Evolutionary conservation across 53 echinoderm and acorn worm species (phyloP).

Genomic region (Temnopleurus reevesii): DNA sequence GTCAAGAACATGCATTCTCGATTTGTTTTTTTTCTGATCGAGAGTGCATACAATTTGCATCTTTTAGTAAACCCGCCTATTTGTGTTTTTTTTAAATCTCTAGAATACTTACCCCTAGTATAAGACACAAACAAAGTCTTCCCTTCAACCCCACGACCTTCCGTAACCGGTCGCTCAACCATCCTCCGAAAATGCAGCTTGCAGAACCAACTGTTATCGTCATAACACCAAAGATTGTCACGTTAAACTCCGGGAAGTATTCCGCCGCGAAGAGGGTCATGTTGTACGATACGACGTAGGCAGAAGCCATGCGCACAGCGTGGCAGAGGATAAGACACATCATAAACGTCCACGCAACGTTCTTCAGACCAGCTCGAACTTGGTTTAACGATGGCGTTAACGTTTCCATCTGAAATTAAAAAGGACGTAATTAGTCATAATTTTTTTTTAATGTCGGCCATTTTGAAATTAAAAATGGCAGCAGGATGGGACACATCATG

Average conservation of each 20-base stretch:
- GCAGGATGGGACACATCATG: neutral
- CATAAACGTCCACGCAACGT: neutral
- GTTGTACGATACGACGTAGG: neutral
- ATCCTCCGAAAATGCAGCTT: constrained; percentile 4
- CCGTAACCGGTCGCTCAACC: neutral
- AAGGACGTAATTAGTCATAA: neutral
- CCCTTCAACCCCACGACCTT: neutral
- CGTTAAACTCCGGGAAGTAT: constrained; percentile 17
- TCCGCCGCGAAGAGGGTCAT: neutral
- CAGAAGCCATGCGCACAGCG: neutral
- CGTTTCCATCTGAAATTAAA: neutral
- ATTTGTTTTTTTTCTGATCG: no score
- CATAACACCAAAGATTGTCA: neutral
- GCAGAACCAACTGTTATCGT: neutral
- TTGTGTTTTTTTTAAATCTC: no score
- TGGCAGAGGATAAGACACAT: neutral
- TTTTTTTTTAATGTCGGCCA: no score
- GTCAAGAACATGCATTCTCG: no score
- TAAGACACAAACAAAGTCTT: neutral
- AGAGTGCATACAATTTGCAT: no score
- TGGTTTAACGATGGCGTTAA: neutral
- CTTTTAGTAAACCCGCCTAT: no score
- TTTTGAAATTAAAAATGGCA: no score
- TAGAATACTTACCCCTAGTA: neutral
- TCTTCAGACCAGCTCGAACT: neutral